These are phyloP conservation scores for Cantharis flavilabris DNA, from an alignment of 2,888 invertebrate genomes.

Conservation along the genomic window DNA sequence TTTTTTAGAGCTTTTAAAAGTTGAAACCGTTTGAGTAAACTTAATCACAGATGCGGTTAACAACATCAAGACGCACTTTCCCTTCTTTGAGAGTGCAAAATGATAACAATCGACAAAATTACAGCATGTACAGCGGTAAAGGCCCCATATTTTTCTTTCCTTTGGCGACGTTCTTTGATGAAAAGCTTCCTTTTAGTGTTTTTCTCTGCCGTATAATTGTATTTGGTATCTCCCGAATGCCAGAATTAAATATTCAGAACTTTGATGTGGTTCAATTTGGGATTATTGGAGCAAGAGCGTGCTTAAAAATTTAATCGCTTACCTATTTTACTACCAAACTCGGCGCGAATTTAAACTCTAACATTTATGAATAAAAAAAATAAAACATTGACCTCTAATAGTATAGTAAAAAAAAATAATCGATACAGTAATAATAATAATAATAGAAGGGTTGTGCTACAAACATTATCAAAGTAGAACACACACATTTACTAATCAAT, in stretches of 20 bases:
- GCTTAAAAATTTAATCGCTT: not conserved
- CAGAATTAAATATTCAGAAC: not conserved
- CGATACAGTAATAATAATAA: not conserved
- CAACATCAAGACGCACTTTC: not conserved
- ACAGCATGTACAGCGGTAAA: not conserved
- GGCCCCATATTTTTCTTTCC: not conserved
- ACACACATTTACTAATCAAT: conserved; percentile 8
- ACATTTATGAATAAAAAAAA: not conserved
- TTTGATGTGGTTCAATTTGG: not conserved
- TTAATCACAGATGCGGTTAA: not conserved
- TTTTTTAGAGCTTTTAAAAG: not conserved
- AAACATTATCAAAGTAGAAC: conserved; percentile 7
- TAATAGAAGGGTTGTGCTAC: conserved; percentile 5
- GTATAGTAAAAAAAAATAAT: conserved; percentile 11
- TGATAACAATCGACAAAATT: not conserved
- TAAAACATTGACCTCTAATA: conserved; percentile 15
- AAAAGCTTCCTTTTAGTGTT: not conserved
- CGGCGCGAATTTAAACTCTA: not conserved
- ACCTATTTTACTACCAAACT: not conserved
- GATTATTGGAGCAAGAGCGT: not conserved
- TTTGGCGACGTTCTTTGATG: not conserved
- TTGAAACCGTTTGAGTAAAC: not conserved
- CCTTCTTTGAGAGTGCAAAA: not conserved
- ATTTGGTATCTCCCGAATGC: not conserved
- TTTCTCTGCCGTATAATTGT: not conserved